A percentile compares a stretch with the other conserved stretches of the same genome.
Evolutionary conservation across 2,113 vertebrate genomes (phyloP).

Genomic region (Oenanthe oenanthe): DNA sequence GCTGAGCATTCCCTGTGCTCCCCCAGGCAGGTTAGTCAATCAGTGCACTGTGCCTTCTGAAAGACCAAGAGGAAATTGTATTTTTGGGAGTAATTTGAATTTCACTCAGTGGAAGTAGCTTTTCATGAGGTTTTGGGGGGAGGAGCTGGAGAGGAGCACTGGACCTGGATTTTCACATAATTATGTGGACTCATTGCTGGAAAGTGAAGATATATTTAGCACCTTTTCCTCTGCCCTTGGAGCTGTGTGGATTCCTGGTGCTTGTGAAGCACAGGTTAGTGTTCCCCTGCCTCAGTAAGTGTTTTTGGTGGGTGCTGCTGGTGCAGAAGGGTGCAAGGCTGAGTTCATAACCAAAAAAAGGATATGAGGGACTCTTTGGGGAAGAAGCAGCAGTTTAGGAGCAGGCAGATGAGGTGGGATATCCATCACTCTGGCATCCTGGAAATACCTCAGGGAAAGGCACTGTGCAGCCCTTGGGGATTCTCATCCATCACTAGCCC

Average conservation of each 20-base stretch:
- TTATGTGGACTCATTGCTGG: background rate
- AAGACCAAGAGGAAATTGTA: background rate
- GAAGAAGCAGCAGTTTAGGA: background rate
- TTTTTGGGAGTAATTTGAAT: background rate
- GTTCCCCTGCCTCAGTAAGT: background rate
- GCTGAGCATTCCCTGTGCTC: background rate
- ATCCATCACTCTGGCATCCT: background rate
- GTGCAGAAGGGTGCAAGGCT: background rate
- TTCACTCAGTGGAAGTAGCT: background rate
- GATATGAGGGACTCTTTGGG: background rate
- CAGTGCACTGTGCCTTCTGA: background rate
- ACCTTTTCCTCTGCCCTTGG: background rate
- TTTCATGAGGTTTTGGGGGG: background rate
- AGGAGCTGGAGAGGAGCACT: background rate
- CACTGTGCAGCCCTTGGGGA: accelerated
- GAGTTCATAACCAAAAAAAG: background rate
- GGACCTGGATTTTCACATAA: background rate
- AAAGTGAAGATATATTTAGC: background rate
- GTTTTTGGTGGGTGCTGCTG: background rate
- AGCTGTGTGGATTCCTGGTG: background rate
- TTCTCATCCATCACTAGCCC: background rate
- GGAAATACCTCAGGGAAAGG: background rate
- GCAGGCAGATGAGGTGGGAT: background rate
- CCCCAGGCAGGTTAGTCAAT: background rate
- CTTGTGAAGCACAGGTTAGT: background rate